A percentile compares a stretch with the other conserved stretches of the same genome.
Conservation (phyloP, 2,797 vertebrate genomes). For the Argyrosomus regius region DNA sequence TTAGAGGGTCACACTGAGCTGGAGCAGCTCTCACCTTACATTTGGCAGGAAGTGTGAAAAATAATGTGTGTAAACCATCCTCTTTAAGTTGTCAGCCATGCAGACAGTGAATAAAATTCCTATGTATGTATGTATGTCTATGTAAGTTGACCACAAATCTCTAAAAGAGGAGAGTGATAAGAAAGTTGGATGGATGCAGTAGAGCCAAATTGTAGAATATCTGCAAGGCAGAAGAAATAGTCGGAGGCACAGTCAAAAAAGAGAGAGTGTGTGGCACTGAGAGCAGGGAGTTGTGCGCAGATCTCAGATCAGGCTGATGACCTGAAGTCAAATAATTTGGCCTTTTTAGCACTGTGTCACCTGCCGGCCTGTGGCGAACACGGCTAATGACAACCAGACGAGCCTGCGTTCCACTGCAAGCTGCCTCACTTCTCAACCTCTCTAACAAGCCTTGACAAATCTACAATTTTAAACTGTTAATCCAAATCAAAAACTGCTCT, state of each 20-base stretch:
- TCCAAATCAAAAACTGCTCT: conserved; percentile 10
- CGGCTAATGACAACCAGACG: conserved; percentile 2
- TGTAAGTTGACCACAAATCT: no score
- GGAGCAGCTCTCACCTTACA: no score
- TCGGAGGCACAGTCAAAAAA: not conserved
- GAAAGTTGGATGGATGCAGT: not conserved
- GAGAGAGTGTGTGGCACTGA: not conserved
- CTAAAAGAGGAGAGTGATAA: not conserved
- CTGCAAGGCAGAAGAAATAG: not conserved
- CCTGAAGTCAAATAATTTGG: not conserved
- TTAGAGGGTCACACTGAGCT: no score
- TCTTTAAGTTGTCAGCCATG: no score
- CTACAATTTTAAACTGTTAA: not conserved
- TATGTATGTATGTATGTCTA: not conserved
- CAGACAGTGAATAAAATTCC: not conserved
- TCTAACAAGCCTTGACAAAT: not conserved
- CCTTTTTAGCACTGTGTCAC: not conserved
- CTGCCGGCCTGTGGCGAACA: not conserved
- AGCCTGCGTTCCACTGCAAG: not conserved
- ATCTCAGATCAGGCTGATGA: conserved; percentile 24
- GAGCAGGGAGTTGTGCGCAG: not conserved
- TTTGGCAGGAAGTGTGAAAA: no score
- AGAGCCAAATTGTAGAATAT: not conserved
- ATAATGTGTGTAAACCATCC: no score
- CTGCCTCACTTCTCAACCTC: not conserved